These are phyloP conservation scores for Metellina segmentata DNA, from an alignment of 2,888 invertebrate genomes.

Conservation along the genomic window DNA sequence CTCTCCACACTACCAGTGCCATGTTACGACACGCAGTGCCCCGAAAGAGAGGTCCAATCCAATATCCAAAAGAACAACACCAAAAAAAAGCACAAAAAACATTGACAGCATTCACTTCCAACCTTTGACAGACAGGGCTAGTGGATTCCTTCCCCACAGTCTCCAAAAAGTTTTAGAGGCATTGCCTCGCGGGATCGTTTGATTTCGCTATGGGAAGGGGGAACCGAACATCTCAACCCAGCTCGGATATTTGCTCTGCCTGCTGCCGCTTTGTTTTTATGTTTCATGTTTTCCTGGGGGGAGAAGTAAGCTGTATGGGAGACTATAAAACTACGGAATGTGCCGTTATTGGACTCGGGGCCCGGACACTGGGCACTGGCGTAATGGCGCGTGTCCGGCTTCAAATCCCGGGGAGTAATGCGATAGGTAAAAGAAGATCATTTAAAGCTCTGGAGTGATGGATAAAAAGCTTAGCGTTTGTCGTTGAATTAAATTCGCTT, in stretches of 20 bases:
- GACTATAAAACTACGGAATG: constrained; percentile 38
- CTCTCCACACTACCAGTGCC: too few species aligned
- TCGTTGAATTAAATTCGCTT: too few species aligned
- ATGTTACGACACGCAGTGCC: constrained; percentile 10
- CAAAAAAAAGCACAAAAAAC: too few species aligned
- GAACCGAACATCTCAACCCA: constrained; percentile 51
- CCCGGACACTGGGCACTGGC: constrained; percentile 14
- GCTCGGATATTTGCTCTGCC: constrained; percentile 6
- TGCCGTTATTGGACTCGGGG: constrained; percentile 40
- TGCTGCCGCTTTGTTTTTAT: constrained; percentile 42
- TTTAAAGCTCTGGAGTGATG: background rate
- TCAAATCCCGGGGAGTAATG: background rate
- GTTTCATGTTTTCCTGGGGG: constrained; percentile 41
- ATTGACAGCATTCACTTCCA: too few species aligned
- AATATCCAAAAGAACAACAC: too few species aligned
- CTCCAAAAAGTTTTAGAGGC: too few species aligned
- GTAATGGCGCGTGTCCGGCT: constrained; percentile 14
- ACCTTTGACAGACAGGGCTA: too few species aligned
- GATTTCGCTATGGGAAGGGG: too few species aligned
- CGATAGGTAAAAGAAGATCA: background rate
- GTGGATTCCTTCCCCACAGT: too few species aligned
- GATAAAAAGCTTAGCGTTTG: background rate
- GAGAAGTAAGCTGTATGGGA: constrained; percentile 17
- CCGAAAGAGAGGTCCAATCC: too few species aligned
- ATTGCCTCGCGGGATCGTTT: too few species aligned